Percentiles rank a stretch among this genome's conserved stretches.
These are phyloP conservation scores for Cantharis lateralis DNA, from an alignment of 2,888 invertebrate genomes.

Conservation along the genomic window DNA sequence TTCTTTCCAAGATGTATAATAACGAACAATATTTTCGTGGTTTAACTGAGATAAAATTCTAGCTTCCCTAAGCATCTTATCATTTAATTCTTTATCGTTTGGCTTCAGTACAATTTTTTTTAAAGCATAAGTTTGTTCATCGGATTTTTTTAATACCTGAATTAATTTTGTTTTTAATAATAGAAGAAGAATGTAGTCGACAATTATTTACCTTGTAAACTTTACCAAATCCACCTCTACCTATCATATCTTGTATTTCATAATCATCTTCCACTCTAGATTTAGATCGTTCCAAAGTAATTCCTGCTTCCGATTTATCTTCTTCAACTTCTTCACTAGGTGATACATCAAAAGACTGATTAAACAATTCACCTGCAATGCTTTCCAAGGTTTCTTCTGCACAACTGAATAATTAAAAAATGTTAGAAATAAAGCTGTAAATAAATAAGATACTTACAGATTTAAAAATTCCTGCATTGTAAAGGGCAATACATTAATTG, in stretches of 20 bases:
- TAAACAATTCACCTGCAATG: not conserved
- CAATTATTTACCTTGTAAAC: slow-evolving; percentile 76
- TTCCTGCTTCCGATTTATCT: not conserved
- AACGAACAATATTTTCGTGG: slow-evolving; percentile 97
- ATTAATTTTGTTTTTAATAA: slow-evolving; percentile 10
- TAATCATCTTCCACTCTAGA: slow-evolving; percentile 83
- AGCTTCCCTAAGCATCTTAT: slow-evolving; percentile 93
- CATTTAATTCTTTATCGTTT: slow-evolving; percentile 79
- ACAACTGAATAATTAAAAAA: not conserved
- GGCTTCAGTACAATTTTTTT: slow-evolving; percentile 90
- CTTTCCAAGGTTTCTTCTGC: not conserved
- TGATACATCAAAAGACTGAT: not conserved
- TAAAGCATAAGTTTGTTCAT: slow-evolving; percentile 92
- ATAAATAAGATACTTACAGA: not conserved
- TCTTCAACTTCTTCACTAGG: not conserved
- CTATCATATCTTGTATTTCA: slow-evolving; percentile 79
- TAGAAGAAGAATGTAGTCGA: not conserved
- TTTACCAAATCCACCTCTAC: slow-evolving; percentile 92
- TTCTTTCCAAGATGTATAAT: slow-evolving; percentile 98
- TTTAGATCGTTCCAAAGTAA: slow-evolving; percentile 44
- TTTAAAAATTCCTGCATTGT: not conserved
- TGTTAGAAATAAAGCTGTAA: not conserved
- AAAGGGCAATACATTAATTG: not conserved
- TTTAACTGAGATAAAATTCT: slow-evolving; percentile 90
- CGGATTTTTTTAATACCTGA: slow-evolving; percentile 88